phyloP scores from a whole-genome alignment of 2,797 vertebrate species.

The Manis javanica region DNA sequence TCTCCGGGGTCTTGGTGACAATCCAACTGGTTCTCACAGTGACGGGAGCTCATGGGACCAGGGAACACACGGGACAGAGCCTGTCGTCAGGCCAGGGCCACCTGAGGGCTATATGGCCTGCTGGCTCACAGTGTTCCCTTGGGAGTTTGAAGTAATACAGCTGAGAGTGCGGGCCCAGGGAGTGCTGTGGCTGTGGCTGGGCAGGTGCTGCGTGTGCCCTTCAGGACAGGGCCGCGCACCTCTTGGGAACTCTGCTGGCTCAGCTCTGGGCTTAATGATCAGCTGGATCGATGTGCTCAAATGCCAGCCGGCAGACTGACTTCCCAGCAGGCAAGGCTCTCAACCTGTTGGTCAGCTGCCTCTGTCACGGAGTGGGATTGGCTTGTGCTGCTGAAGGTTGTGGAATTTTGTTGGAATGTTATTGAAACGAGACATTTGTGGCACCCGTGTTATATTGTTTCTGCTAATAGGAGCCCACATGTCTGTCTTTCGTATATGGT shows the following conservation, averaged over 20 bases:
- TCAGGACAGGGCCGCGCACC: accelerated
- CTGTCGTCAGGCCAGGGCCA: not conserved
- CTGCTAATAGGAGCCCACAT: not conserved
- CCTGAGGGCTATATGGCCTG: not conserved
- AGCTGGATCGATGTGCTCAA: not conserved
- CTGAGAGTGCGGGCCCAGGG: accelerated
- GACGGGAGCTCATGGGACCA: not conserved
- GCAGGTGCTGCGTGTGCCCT: accelerated
- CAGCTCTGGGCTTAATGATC: not conserved
- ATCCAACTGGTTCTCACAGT: not conserved
- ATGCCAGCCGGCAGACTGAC: not conserved
- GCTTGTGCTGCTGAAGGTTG: slow-evolving; percentile 5
- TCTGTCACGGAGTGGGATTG: not conserved
- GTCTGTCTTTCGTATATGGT: not conserved
- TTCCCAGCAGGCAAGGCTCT: not conserved
- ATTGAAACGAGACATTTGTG: slow-evolving; percentile 54
- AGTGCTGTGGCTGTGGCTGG: not conserved
- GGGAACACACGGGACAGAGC: not conserved
- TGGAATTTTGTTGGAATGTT: not conserved
- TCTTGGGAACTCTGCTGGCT: not conserved
- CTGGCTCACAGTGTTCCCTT: accelerated
- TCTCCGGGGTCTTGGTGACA: not conserved
- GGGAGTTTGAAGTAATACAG: not conserved
- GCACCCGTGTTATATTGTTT: accelerated
- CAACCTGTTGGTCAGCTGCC: not conserved